These are phyloP conservation scores for Synanthedon andrenaeformis DNA, from an alignment of 2,888 invertebrate species.

Conservation along the genomic window DNA sequence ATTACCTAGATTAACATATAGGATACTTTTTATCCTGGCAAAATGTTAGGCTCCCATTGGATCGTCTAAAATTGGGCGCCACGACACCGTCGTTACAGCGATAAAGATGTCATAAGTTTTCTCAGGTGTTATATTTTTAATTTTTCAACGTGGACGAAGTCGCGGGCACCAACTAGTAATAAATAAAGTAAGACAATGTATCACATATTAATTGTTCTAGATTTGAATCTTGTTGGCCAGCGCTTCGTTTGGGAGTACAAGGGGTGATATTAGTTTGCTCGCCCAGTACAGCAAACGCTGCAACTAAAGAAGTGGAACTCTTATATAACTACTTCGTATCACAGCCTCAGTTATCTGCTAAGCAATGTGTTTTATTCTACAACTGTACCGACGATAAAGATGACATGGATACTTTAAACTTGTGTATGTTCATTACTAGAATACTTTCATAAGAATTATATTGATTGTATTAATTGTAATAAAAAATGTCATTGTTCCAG, in stretches of 20 bases:
- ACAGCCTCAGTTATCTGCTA: constrained; percentile 73
- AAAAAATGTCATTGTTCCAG: constrained; percentile 37
- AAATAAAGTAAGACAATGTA: too few relatives aligned
- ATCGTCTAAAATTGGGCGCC: too few relatives aligned
- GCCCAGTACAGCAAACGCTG: constrained; percentile 54
- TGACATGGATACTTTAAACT: constrained; percentile 50
- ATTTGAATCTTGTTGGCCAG: constrained; percentile 83
- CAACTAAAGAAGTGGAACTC: constrained; percentile 71
- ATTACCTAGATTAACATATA: too few relatives aligned
- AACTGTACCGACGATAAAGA: constrained; percentile 61
- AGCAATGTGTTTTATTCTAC: constrained; percentile 75
- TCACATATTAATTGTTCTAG: constrained; percentile 40
- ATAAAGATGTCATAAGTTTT: too few relatives aligned
- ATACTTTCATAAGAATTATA: not conserved
- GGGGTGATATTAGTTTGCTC: constrained; percentile 80
- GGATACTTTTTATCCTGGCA: too few relatives aligned
- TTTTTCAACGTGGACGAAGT: too few relatives aligned
- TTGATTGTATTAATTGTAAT: not conserved
- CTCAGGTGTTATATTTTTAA: too few relatives aligned
- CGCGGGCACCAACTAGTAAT: too few relatives aligned
- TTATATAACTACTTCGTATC: constrained; percentile 77
- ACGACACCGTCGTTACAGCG: too few relatives aligned
- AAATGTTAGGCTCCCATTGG: too few relatives aligned
- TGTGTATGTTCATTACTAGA: constrained; percentile 51
- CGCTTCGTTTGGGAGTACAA: constrained; percentile 74